Percentiles rank a stretch among this genome's conserved stretches.
phyloP scores from a whole-genome alignment of 2,888 invertebrate genomes.

The Acanthosepion esculentum region DNA sequence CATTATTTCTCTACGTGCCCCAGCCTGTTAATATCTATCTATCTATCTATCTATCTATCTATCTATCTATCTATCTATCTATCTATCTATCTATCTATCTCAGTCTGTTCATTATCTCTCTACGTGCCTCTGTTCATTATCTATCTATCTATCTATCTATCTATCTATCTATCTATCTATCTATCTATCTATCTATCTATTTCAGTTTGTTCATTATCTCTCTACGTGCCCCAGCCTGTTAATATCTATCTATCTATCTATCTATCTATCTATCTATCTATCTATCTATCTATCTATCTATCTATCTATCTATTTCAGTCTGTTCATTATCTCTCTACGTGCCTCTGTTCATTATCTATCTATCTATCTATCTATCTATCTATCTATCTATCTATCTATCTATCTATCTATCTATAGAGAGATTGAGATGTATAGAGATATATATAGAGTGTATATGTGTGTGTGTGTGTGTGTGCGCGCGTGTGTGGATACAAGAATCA shows the following conservation, averaged over 20 bases:
- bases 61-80: not conserved
- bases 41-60: not conserved
- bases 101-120: not conserved
- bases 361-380: not conserved
- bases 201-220: not conserved
- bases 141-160: not conserved
- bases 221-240: too few relatives aligned
- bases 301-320: not conserved
- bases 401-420: too few relatives aligned
- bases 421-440: too few relatives aligned
- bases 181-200: not conserved
- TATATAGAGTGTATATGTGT: too few relatives aligned
- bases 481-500: too few relatives aligned
- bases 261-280: not conserved
- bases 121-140: too few relatives aligned
- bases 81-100: not conserved
- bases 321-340: too few relatives aligned
- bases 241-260: not conserved
- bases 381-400: not conserved
- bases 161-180: not conserved
- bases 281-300: not conserved
- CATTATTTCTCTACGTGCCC: too few relatives aligned
- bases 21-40: too few relatives aligned
- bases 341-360: too few relatives aligned
- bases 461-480: too few relatives aligned